These are phyloP conservation scores for Otus scops DNA, from an alignment of 2,797 vertebrate genomes.

Conservation along the genomic window DNA sequence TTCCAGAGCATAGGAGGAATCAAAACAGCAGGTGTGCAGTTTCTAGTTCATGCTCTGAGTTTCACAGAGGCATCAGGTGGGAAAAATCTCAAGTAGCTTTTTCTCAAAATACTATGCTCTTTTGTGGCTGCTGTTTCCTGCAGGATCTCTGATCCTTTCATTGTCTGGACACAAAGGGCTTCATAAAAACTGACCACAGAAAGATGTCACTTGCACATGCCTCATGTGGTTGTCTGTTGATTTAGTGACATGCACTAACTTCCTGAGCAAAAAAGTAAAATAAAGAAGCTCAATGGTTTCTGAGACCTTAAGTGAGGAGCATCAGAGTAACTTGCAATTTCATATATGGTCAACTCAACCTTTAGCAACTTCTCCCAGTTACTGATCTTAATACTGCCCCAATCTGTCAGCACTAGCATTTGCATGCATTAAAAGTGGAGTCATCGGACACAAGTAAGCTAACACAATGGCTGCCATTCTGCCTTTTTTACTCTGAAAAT, in stretches of 20 bases:
- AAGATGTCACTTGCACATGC: background rate
- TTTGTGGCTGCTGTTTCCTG: background rate
- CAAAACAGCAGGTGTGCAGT: background rate
- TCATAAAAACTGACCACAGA: background rate
- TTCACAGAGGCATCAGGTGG: background rate
- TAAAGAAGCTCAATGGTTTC: background rate
- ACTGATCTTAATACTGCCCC: background rate
- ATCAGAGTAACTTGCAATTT: background rate
- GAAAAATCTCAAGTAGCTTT: background rate
- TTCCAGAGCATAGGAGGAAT: background rate
- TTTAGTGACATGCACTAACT: background rate
- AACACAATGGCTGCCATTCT: background rate
- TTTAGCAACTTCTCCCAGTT: background rate
- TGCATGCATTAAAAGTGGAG: background rate
- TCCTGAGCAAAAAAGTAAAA: background rate
- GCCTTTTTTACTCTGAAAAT: background rate
- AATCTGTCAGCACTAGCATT: background rate
- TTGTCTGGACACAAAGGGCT: background rate
- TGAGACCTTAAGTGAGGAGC: background rate
- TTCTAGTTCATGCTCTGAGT: background rate
- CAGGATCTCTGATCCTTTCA: background rate
- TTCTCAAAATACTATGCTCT: background rate
- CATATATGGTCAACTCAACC: background rate
- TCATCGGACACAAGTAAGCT: background rate
- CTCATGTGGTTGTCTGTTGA: background rate